phyloP scores from a whole-genome alignment of 2,113 vertebrate species.

The Tursiops truncatus region DNA sequence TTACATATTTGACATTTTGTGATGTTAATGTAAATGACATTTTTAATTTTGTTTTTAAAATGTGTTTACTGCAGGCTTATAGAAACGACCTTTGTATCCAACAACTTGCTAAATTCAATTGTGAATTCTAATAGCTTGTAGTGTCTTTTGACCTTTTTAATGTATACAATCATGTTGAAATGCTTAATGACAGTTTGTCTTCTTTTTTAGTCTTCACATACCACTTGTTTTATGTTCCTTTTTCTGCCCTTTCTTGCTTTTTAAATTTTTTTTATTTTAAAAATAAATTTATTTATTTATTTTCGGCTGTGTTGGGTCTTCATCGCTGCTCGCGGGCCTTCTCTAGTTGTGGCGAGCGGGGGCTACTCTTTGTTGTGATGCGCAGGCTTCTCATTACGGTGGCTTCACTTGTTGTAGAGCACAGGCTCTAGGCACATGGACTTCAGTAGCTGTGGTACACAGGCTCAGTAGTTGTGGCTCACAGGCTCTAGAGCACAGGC shows the following conservation, averaged over 20 bases:
- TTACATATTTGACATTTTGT: neutral
- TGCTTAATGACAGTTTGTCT: neutral
- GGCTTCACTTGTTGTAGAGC: too few relatives aligned
- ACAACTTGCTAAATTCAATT: neutral
- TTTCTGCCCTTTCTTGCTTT: neutral
- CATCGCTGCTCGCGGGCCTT: accelerated
- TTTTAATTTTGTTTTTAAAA: conserved; percentile 8
- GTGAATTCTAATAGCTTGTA: neutral
- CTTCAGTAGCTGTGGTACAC: too few relatives aligned
- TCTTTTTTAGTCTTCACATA: neutral
- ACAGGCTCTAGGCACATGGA: too few relatives aligned
- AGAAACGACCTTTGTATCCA: neutral
- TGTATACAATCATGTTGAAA: neutral
- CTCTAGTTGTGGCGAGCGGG: too few relatives aligned
- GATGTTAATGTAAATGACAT: neutral
- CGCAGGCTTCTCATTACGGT: too few relatives aligned
- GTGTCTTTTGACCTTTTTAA: neutral
- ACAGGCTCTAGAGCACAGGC: too few relatives aligned
- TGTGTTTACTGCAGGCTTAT: neutral
- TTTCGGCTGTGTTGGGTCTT: too few relatives aligned
- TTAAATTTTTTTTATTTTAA: neutral
- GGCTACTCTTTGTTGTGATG: too few relatives aligned
- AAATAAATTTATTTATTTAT: too few relatives aligned
- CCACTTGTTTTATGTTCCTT: neutral
- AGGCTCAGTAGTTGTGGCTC: too few relatives aligned